Conservation (phyloP, 2,888 invertebrate species). For the Argynnis bischoffii region DNA sequence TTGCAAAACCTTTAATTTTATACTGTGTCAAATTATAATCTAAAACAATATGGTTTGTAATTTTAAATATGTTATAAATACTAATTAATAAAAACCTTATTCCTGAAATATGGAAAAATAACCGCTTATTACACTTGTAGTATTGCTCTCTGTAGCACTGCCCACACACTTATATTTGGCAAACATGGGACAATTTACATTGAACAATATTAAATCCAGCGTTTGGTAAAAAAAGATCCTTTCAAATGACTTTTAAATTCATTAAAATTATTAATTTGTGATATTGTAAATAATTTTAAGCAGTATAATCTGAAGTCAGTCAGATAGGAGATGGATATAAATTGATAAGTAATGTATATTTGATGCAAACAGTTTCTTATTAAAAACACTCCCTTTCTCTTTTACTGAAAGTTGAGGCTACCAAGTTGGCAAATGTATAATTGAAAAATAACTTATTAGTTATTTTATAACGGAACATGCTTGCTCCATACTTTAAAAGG, state of each 20-base stretch:
- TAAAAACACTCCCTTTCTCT: too few species aligned
- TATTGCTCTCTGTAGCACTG: background rate
- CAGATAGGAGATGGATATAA: too few species aligned
- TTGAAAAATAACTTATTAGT: too few species aligned
- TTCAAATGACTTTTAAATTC: background rate
- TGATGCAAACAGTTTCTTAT: too few species aligned
- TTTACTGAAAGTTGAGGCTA: too few species aligned
- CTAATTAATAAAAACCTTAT: background rate
- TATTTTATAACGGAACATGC: too few species aligned
- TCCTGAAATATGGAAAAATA: background rate
- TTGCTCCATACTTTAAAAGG: too few species aligned
- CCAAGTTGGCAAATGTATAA: too few species aligned
- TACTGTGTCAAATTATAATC: background rate
- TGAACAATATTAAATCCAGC: background rate
- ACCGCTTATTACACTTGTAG: background rate
- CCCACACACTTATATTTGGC: slow-evolving; percentile 17
- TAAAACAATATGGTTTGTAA: background rate
- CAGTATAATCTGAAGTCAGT: too few species aligned
- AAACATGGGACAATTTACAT: background rate
- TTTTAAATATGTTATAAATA: background rate
- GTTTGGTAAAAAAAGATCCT: background rate
- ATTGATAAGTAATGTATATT: too few species aligned
- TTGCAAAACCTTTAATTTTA: background rate
- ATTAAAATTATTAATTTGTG: too few species aligned
- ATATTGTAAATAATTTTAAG: too few species aligned